phyloP scores from a whole-genome alignment of 2,113 vertebrate genomes.

The Carassius gibelio region DNA sequence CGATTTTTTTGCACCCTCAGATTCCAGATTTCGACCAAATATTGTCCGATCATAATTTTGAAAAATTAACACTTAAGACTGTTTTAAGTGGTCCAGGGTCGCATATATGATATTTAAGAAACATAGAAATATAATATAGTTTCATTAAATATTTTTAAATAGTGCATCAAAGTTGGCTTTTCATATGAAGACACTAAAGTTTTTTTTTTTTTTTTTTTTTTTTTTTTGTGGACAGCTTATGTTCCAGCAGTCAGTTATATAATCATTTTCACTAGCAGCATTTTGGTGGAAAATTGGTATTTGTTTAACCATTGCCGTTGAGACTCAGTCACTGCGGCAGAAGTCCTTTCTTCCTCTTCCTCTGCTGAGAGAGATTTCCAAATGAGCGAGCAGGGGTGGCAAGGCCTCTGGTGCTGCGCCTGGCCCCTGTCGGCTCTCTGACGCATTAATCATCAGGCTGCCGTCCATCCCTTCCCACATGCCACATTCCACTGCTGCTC shows the following conservation, averaged over 20 bases:
- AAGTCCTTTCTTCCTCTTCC: slow-evolving; percentile 36
- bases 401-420: slow-evolving; percentile 50
- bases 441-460: slow-evolving; percentile 73
- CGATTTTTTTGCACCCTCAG: too few species aligned
- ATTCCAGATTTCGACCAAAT: too few species aligned
- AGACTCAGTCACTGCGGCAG: slow-evolving; percentile 19
- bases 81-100: too few species aligned
- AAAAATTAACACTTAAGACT: too few species aligned
- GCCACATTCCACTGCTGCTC: slow-evolving; percentile 64
- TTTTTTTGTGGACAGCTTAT: background rate
- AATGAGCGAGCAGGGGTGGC: slow-evolving; percentile 60
- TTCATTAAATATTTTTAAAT: too few species aligned
- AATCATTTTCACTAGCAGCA: slow-evolving; percentile 1
- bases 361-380: slow-evolving; percentile 71
- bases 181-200: background rate
- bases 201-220: too few species aligned
- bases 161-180: background rate
- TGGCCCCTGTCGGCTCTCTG: slow-evolving; percentile 67
- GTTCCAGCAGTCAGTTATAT: background rate
- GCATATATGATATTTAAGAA: too few species aligned
- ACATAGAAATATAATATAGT: background rate
- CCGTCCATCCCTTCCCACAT: slow-evolving; percentile 56
- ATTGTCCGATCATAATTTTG: too few species aligned
- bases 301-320: slow-evolving; percentile 64
- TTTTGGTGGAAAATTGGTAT: slow-evolving; percentile 28